Percentiles rank a stretch among this genome's conserved stretches.
These are phyloP conservation scores for Chaenodraco wilsoni DNA, from an alignment of 2,797 vertebrate genomes.

Conservation along the genomic window DNA sequence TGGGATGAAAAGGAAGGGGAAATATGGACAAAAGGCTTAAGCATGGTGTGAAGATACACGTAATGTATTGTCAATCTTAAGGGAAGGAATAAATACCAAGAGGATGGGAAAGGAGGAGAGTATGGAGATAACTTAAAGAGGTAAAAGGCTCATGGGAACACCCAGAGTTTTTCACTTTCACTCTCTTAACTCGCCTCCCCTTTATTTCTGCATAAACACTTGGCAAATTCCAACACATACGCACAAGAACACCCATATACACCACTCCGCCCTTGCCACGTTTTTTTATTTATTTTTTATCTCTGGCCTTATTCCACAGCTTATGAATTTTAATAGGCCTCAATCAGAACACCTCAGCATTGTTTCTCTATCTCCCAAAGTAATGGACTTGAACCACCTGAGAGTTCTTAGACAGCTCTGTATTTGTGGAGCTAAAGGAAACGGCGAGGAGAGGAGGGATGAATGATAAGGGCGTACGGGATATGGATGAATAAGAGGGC, in stretches of 20 bases:
- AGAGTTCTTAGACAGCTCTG: constrained; percentile 78
- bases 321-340: constrained; percentile 89
- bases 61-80: constrained; percentile 32
- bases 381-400: constrained; percentile 86
- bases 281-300: constrained; percentile 60
- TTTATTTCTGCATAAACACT: constrained; percentile 59
- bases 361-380: constrained; percentile 86
- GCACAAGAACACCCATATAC: constrained; percentile 60
- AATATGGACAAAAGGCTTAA: constrained; percentile 28
- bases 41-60: constrained; percentile 23
- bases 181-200: constrained; percentile 45
- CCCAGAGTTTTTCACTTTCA: constrained; percentile 64
- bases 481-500: constrained; percentile 70
- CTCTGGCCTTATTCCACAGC: constrained; percentile 83
- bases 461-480: constrained; percentile 69
- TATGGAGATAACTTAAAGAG: constrained; percentile 53
- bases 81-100: constrained; percentile 28
- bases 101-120: constrained; percentile 35
- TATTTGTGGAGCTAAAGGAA: constrained; percentile 70
- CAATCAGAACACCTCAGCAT: constrained; percentile 83
- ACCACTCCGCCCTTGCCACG: constrained; percentile 52
- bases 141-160: constrained; percentile 59
- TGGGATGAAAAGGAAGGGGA: constrained; percentile 1
- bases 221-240: constrained; percentile 58
- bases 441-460: constrained; percentile 62